These are phyloP conservation scores for Anarhynchus alexandrinus DNA, from an alignment of 2,113 vertebrate genomes.

Conservation along the genomic window DNA sequence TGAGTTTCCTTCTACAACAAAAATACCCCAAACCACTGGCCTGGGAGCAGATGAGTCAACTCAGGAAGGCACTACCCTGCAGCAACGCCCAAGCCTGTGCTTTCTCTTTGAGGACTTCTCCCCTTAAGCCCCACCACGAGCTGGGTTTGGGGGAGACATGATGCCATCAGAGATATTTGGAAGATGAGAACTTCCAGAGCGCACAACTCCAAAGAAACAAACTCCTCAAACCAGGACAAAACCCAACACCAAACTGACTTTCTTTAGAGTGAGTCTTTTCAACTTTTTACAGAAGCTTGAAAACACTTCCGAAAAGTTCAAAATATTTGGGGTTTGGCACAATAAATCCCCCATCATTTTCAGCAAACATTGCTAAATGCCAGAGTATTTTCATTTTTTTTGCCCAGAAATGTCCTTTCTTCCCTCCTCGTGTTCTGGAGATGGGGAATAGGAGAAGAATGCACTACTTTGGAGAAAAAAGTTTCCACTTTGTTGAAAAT, in stretches of 20 bases:
- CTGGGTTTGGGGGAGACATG: not conserved
- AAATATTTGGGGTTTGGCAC: slow-evolving; percentile 39
- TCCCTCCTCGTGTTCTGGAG: not conserved
- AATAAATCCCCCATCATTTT: not conserved
- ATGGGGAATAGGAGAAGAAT: not conserved
- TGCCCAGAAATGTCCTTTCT: not conserved
- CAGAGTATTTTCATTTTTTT: not conserved
- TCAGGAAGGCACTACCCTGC: not conserved
- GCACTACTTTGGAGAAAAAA: not conserved
- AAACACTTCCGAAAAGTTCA: not conserved
- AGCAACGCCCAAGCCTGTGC: not conserved
- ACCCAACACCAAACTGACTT: not conserved
- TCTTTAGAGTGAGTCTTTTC: not conserved
- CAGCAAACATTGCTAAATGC: not conserved
- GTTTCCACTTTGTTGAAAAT: not conserved
- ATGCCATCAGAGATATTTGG: not conserved
- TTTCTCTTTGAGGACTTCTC: not conserved
- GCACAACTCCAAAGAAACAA: not conserved
- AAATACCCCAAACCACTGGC: not conserved
- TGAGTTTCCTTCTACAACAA: not conserved
- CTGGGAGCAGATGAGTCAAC: not conserved
- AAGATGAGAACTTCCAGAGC: not conserved
- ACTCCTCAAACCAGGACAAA: too few relatives aligned
- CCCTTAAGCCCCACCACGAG: not conserved
- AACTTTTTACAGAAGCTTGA: not conserved